Base-by-base conservation (phyloP, 2,888 invertebrate genomes). In the Lepidochrysops patricia region DNA sequence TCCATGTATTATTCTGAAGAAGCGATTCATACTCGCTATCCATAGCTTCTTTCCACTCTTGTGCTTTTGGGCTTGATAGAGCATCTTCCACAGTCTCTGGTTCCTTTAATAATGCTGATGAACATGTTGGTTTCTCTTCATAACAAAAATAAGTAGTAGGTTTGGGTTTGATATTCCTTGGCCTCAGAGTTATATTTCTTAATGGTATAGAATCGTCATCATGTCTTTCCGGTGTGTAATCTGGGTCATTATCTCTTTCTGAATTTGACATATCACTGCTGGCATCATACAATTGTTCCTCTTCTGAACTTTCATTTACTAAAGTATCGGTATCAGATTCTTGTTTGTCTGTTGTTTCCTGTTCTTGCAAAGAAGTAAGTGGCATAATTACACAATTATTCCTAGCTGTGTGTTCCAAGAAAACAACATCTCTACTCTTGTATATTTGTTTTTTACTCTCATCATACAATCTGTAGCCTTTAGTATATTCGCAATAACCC, bases 401-500 rank as follows among this genome's bases (percentile, higher is more conserved):
- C 9, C 56, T 37, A 15, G 58, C 29, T 12, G 23, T 37, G 4
- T 60, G 27, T 49, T 61, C 61, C 4, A 61, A 37, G 23, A 62
- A 58, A 37, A 58, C 26, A n/a, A 58, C 60, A 57, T 62, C 59
- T 57, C 63, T 52, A 35, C 63, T 61, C 4, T 49, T 32, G 2
- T 37, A 29, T n/a, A 35, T 19, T 48, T 60, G 57, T 29, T 50
- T 62, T 26, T 37, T n/a, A 26, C 52, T 50, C 3, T 19, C 27
- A 50, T 58, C 48, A 35, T 54, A 35, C 13, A 63, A 58, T 13
- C 58, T 32, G 65, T 67, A 71, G 12, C 68, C 67, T 60, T 72
- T 70, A 12, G 56, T 59, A 54, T 60, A 70, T 62, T 58, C 78
- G 29, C 29, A 29, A 7, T 29, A 76, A 15, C 77, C 79, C 23